Percentiles rank a stretch among this genome's conserved stretches.
These are phyloP conservation scores for Scolopax mira DNA, from an alignment of 2,113 vertebrate species.

Conservation along the genomic window DNA sequence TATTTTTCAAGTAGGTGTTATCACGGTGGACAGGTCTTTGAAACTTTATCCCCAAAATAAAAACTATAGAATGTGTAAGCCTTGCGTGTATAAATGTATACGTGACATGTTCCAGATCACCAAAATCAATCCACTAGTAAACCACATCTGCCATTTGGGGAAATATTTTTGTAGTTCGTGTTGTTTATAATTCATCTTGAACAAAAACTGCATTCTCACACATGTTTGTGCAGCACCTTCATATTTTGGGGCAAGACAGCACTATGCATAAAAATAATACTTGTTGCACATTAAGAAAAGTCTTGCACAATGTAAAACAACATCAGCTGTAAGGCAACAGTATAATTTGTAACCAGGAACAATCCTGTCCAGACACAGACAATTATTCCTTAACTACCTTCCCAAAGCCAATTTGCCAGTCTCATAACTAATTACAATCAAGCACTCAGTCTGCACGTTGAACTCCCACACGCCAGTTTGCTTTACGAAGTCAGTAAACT, in stretches of 20 bases:
- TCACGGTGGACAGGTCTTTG: not conserved
- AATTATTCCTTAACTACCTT: constrained; percentile 39
- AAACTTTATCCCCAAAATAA: not conserved
- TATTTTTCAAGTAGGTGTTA: not conserved
- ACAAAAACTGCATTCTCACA: not conserved
- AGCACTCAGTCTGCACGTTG: not conserved
- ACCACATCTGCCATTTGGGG: not conserved
- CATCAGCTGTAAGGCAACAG: not conserved
- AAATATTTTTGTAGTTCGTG: not conserved
- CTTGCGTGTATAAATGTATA: not conserved
- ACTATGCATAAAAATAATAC: not conserved
- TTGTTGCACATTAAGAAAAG: not conserved
- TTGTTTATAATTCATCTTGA: not conserved
- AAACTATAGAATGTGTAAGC: not conserved
- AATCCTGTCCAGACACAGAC: constrained; percentile 14
- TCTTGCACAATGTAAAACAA: not conserved
- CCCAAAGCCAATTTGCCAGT: constrained; percentile 30
- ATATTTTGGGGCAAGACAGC: not conserved
- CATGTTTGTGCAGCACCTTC: not conserved
- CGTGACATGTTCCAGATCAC: not conserved
- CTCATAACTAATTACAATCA: constrained; percentile 31
- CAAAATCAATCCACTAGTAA: not conserved
- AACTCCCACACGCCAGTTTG: not conserved
- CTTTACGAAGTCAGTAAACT: not conserved
- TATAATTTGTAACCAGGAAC: not conserved